Conservation (phyloP, 37 sponge, comb jelly and placozoan species). For the Ephydatia muelleri region DNA sequence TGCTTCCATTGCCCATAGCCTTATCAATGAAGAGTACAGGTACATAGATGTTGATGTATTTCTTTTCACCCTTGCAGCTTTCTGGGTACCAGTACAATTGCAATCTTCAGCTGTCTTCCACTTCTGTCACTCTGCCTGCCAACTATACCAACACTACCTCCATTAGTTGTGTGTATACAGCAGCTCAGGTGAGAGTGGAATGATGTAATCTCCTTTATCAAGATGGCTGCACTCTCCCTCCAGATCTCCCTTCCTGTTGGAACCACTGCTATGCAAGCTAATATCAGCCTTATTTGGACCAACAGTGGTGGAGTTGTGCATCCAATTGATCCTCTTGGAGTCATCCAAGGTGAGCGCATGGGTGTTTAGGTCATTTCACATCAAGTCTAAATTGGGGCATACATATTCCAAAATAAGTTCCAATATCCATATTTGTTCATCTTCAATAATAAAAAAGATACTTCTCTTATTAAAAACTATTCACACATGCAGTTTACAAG, state of each 20-base stretch:
- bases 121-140: too few relatives aligned
- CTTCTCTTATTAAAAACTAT: too few relatives aligned
- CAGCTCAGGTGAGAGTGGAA: not conserved
- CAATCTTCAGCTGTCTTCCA: too few relatives aligned
- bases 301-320: not conserved
- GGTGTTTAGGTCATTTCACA: not conserved
- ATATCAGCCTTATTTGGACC: not conserved
- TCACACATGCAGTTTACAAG: too few relatives aligned
- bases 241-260: slow-evolving; percentile 1
- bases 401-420: too few relatives aligned
- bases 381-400: too few relatives aligned
- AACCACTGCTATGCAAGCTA: not conserved
- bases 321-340: not conserved
- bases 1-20: too few relatives aligned
- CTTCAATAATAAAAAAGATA: too few relatives aligned
- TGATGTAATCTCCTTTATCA: not conserved
- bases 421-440: not conserved
- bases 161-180: not conserved
- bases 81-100: too few relatives aligned
- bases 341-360: not conserved
- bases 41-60: too few relatives aligned
- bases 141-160: not conserved
- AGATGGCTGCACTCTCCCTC: not conserved
- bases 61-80: too few relatives aligned
- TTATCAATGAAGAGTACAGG: too few relatives aligned